A percentile compares a stretch with the other conserved stretches of the same genome.
Conservation (phyloP, 53 echinoderm and acorn worm genomes). For the Holothuria leucospilota region DNA sequence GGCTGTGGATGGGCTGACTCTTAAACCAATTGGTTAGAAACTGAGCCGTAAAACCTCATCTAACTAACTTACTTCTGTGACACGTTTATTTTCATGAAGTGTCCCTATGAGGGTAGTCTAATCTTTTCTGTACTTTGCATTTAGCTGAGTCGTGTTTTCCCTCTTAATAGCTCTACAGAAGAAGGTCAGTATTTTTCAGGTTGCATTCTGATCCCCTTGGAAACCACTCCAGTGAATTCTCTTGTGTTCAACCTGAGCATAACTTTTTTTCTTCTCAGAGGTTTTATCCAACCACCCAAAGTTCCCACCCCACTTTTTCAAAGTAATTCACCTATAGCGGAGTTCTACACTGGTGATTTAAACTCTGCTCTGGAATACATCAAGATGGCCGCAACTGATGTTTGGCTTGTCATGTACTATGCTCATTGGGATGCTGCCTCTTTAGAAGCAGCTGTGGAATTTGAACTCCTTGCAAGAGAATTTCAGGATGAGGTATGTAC, state of each 20-base stretch:
- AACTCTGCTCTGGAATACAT: conserved; percentile 59
- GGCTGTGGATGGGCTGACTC: no score
- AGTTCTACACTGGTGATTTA: conserved; percentile 79
- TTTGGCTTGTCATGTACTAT: conserved; percentile 94
- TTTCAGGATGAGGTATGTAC: conserved; percentile 59
- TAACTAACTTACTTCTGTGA: no score
- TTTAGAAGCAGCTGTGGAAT: conserved; percentile 73
- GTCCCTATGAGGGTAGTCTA: neutral
- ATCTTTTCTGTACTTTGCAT: no score
- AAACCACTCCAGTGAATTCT: no score
- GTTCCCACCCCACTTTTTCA: conserved; percentile 67
- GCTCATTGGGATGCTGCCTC: conserved; percentile 99
- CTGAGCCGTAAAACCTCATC: no score
- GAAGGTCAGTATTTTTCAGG: no score
- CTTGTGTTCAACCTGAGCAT: no score
- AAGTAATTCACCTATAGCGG: conserved; percentile 68
- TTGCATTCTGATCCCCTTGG: no score
- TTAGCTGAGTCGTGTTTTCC: no score
- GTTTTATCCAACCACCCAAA: conserved; percentile 53
- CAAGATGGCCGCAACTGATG: conserved; percentile 64
- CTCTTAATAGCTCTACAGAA: no score
- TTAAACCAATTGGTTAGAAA: no score
- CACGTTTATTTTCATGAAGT: neutral
- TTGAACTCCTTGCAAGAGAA: conserved; percentile 78
- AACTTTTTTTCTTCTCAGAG: conserved; percentile 38